A percentile compares a stretch with the other conserved stretches of the same genome.
These are phyloP conservation scores for Yasuhikotakia modesta DNA, from an alignment of 2,797 vertebrate genomes.

Conservation along the genomic window DNA sequence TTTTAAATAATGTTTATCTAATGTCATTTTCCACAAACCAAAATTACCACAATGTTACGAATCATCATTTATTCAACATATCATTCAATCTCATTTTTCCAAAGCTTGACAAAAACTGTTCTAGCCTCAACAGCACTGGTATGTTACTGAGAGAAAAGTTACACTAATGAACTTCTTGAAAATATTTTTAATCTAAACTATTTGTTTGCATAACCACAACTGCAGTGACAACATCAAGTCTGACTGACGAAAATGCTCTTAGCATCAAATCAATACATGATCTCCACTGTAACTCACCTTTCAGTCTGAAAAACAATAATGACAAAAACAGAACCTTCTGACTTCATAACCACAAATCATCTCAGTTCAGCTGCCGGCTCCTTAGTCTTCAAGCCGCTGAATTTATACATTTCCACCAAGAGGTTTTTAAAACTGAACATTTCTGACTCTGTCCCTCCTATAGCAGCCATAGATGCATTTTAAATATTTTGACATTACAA, in stretches of 20 bases:
- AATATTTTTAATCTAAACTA: background rate
- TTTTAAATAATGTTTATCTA: too few species aligned
- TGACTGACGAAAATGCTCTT: background rate
- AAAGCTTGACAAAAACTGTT: too few species aligned
- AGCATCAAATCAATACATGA: background rate
- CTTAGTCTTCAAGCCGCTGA: too few species aligned
- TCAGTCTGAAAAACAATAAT: slow-evolving; percentile 5
- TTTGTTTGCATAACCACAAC: background rate
- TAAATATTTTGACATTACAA: too few species aligned
- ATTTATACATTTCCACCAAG: too few species aligned
- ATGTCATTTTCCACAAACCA: background rate
- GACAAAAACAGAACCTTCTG: background rate
- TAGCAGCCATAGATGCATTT: too few species aligned
- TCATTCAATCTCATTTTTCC: background rate
- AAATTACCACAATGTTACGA: background rate
- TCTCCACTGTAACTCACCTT: slow-evolving; percentile 13
- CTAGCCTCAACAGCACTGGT: too few species aligned
- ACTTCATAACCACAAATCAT: too few species aligned
- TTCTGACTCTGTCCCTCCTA: too few species aligned
- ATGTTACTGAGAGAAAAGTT: background rate
- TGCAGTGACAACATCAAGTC: slow-evolving; percentile 1
- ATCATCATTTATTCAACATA: background rate
- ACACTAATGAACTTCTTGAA: background rate
- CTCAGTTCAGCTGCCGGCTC: too few species aligned
- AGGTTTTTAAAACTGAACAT: too few species aligned